These are phyloP conservation scores for Argynnis bischoffii DNA, from an alignment of 2,888 invertebrate species.

Conservation along the genomic window DNA sequence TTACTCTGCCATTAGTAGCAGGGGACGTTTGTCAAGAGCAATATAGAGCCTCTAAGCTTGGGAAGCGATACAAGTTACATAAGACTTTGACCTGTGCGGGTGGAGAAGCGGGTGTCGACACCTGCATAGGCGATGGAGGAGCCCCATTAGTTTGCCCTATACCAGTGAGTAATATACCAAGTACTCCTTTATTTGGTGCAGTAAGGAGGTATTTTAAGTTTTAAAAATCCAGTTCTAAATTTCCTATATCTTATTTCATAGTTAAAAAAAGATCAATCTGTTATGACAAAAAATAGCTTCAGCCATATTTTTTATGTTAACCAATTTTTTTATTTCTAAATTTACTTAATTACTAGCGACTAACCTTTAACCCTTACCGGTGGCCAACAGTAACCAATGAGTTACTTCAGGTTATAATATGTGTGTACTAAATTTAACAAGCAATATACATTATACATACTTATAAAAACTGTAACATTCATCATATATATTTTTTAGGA, in stretches of 20 bases:
- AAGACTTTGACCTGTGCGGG: slow-evolving; percentile 90
- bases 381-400: too few relatives aligned
- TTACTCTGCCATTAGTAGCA: slow-evolving; percentile 86
- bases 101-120: slow-evolving; percentile 86
- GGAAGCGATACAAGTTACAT: slow-evolving; percentile 84
- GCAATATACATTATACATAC: not conserved
- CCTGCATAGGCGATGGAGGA: slow-evolving; percentile 90
- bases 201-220: too few relatives aligned
- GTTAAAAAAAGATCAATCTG: too few relatives aligned
- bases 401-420: too few relatives aligned
- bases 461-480: not conserved
- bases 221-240: too few relatives aligned
- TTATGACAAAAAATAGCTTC: not conserved
- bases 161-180: slow-evolving; percentile 17
- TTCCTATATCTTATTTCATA: not conserved
- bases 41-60: slow-evolving; percentile 85
- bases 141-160: slow-evolving; percentile 88
- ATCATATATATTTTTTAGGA: slow-evolving; percentile 21
- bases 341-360: not conserved
- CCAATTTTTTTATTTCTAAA: too few relatives aligned
- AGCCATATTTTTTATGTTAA: not conserved
- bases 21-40: slow-evolving; percentile 60
- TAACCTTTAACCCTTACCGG: not conserved
- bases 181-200: too few relatives aligned
- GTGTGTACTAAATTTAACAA: too few relatives aligned